phyloP scores from a whole-genome alignment of 2,888 invertebrate species.

The Aphodius sticticus region DNA sequence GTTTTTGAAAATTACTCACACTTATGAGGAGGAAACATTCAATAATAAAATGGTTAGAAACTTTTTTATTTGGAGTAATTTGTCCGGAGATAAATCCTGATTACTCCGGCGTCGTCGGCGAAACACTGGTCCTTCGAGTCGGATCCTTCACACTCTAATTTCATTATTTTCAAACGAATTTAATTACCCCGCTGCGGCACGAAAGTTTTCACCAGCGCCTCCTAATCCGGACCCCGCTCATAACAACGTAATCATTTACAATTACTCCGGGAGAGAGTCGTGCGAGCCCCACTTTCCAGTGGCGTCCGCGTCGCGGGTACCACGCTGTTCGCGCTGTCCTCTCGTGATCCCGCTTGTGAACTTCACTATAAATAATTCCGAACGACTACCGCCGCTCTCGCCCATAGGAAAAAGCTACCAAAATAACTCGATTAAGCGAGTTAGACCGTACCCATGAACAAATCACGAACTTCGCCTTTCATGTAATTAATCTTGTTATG shows the following conservation, averaged over 20 bases:
- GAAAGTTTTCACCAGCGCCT: background rate
- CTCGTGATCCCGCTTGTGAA: no score
- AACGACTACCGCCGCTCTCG: no score
- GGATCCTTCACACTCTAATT: slow-evolving; percentile 15
- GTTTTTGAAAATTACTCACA: no score
- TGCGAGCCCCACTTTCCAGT: background rate
- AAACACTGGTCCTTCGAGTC: slow-evolving; percentile 20
- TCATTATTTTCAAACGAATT: slow-evolving; percentile 25
- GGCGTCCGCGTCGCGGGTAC: background rate
- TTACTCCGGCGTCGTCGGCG: background rate
- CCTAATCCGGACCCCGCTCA: slow-evolving; percentile 13
- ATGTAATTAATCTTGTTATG: no score
- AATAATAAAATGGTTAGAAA: background rate
- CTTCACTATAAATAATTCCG: no score
- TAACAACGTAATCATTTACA: slow-evolving; percentile 24
- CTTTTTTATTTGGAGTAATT: background rate
- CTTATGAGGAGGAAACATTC: background rate
- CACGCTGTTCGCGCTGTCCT: no score
- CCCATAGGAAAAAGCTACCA: no score
- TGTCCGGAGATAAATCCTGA: slow-evolving; percentile 21
- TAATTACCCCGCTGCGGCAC: slow-evolving; percentile 16
- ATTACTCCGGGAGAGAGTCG: background rate
- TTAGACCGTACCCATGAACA: no score
- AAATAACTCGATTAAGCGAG: no score
- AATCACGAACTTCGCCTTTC: no score